These are phyloP conservation scores for Neoseiulus cucumeris DNA, from an alignment of 1,140 invertebrate genomes.

Conservation along the genomic window DNA sequence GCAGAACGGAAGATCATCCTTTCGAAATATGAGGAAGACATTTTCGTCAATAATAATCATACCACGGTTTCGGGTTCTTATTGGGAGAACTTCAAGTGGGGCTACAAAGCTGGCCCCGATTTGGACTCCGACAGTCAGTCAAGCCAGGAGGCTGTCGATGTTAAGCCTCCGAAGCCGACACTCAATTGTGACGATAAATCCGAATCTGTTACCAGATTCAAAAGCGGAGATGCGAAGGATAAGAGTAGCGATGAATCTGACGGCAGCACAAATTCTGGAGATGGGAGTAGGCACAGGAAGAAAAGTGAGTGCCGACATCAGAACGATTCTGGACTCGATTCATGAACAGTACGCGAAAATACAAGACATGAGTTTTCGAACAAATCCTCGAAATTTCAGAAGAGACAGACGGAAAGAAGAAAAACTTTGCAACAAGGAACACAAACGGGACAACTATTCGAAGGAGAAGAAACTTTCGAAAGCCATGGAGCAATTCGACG, in stretches of 20 bases:
- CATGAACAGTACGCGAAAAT: too few relatives aligned
- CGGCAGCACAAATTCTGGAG: conserved; percentile 16
- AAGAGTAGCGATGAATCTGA: neutral
- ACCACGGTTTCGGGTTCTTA: conserved; percentile 84
- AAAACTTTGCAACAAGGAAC: conserved; percentile 39
- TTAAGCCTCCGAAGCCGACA: conserved; percentile 20
- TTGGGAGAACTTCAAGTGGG: conserved; percentile 80
- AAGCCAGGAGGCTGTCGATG: too few relatives aligned
- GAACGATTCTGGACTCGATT: too few relatives aligned
- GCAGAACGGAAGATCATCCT: conserved; percentile 62
- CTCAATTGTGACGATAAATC: neutral
- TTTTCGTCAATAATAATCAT: conserved; percentile 77
- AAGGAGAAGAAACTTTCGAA: neutral
- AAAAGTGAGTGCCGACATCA: conserved; percentile 13
- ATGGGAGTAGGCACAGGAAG: conserved; percentile 9
- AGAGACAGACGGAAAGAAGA: conserved; percentile 46
- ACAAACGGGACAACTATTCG: conserved; percentile 35
- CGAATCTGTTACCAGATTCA: neutral
- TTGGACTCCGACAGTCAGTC: too few relatives aligned
- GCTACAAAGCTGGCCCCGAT: conserved; percentile 67
- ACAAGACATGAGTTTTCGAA: neutral
- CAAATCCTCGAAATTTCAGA: conserved; percentile 13
- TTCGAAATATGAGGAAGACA: conserved; percentile 87
- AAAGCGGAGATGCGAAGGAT: conserved; percentile 2
- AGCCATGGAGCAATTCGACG: conserved; percentile 31